Percentiles rank a stretch among this genome's conserved stretches.
Evolutionary conservation across 1,140 invertebrate genomes (phyloP).

Genomic region (Acarapis woodi): DNA sequence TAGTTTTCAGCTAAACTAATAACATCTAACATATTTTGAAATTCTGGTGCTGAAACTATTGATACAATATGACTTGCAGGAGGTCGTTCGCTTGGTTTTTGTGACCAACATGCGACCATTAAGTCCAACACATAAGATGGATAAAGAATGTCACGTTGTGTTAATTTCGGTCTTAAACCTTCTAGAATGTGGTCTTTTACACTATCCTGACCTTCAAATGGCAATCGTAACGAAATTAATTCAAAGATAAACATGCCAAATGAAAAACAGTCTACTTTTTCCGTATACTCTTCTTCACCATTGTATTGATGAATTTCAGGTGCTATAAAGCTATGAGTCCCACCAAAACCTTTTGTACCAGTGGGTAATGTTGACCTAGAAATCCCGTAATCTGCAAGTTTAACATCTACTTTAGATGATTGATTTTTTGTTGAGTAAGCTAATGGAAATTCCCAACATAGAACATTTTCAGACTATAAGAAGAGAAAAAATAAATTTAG

Average conservation of each 20-base stretch:
- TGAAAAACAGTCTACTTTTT: slow-evolving; percentile 94
- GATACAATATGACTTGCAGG: slow-evolving; percentile 74
- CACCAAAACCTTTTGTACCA: slow-evolving; percentile 86
- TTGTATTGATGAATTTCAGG: slow-evolving; percentile 93
- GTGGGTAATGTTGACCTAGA: slow-evolving; percentile 56
- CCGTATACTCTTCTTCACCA: slow-evolving; percentile 92
- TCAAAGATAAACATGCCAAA: slow-evolving; percentile 99
- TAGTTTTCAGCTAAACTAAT: slow-evolving; percentile 21
- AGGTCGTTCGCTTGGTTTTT: slow-evolving; percentile 52
- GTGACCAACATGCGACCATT: slow-evolving; percentile 83
- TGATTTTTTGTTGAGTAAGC: slow-evolving; percentile 25
- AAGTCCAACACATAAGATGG: slow-evolving; percentile 70
- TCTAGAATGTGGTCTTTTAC: slow-evolving; percentile 86
- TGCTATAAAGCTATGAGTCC: slow-evolving; percentile 92
- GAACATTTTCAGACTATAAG: slow-evolving; percentile 91
- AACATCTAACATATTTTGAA: slow-evolving; percentile 55
- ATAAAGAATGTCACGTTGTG: slow-evolving; percentile 38
- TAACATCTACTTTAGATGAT: slow-evolving; percentile 40
- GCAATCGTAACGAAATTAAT: slow-evolving; percentile 62
- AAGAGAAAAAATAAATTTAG: no score
- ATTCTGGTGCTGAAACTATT: slow-evolving; percentile 68
- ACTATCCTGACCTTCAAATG: slow-evolving; percentile 76
- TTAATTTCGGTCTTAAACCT: slow-evolving; percentile 58
- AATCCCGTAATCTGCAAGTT: slow-evolving; percentile 85
- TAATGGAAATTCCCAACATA: slow-evolving; percentile 73